phyloP scores from a whole-genome alignment of 2,888 invertebrate species.

The Limulus polyphemus region DNA sequence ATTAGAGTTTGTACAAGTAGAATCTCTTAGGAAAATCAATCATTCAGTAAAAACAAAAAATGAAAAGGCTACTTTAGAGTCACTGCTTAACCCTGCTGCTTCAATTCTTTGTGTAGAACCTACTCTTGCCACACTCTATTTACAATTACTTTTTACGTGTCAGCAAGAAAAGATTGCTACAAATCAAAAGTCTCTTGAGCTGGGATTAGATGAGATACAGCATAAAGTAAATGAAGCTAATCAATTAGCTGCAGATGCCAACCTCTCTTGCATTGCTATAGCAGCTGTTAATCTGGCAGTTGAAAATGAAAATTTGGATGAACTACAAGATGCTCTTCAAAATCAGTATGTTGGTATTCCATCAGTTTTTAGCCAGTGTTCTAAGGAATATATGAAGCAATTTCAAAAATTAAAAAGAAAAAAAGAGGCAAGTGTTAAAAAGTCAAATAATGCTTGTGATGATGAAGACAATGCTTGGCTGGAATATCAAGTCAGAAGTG shows the following conservation, averaged over 20 bases:
- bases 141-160: too few relatives aligned
- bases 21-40: conserved; percentile 48
- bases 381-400: background rate
- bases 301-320: background rate
- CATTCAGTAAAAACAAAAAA: conserved; percentile 34
- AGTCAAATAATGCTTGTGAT: background rate
- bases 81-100: conserved; percentile 38
- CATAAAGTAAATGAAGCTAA: conserved; percentile 3
- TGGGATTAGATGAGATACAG: conserved; percentile 4
- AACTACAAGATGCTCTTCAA: background rate
- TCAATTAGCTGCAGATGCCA: conserved; percentile 2
- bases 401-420: conserved; percentile 1
- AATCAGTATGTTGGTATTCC: background rate
- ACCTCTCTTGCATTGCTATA: background rate
- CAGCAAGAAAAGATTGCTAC: too few relatives aligned
- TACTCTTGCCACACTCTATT: background rate
- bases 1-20: conserved; percentile 47
- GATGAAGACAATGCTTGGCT: conserved; percentile 43
- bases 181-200: background rate
- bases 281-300: conserved; percentile 1
- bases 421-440: conserved; percentile 1
- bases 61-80: conserved; percentile 40
- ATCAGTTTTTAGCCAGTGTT: background rate
- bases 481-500: conserved; percentile 43
- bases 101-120: conserved; percentile 4